A percentile compares a stretch with the other conserved stretches of the same genome.
phyloP scores from a whole-genome alignment of 2,113 vertebrate species.

The Callipepla californica region DNA sequence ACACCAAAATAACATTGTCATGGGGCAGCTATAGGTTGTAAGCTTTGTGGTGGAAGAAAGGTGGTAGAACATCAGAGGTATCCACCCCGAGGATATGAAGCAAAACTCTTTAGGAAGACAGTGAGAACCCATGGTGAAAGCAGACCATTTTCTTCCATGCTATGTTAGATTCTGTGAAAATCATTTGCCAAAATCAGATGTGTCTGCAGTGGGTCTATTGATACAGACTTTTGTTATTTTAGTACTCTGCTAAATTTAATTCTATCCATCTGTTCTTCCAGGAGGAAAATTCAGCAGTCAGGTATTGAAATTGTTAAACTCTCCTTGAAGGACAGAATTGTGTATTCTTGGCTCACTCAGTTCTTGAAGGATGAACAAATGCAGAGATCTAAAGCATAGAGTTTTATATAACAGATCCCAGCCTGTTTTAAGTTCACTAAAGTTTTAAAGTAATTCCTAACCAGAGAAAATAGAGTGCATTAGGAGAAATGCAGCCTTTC shows the following conservation, averaged over 20 bases:
- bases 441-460: not conserved
- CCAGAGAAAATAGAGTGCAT: not conserved
- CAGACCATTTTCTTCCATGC: not conserved
- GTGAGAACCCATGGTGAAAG: not conserved
- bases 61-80: not conserved
- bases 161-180: not conserved
- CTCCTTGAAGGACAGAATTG: not conserved
- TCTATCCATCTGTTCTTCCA: not conserved
- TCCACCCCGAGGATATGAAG: not conserved
- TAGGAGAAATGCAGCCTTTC: not conserved
- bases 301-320: not conserved
- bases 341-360: not conserved
- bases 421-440: not conserved
- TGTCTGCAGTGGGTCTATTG: not conserved
- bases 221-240: rapidly evolving
- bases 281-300: not conserved
- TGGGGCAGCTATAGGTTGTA: not conserved
- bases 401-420: not conserved
- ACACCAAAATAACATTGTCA: not conserved
- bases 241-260: not conserved
- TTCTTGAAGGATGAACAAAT: not conserved
- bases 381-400: not conserved
- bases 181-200: not conserved
- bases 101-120: not conserved
- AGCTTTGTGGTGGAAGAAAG: not conserved